These are phyloP conservation scores for Pteropus alecto DNA, from an alignment of 2,113 vertebrate genomes.

Conservation along the genomic window DNA sequence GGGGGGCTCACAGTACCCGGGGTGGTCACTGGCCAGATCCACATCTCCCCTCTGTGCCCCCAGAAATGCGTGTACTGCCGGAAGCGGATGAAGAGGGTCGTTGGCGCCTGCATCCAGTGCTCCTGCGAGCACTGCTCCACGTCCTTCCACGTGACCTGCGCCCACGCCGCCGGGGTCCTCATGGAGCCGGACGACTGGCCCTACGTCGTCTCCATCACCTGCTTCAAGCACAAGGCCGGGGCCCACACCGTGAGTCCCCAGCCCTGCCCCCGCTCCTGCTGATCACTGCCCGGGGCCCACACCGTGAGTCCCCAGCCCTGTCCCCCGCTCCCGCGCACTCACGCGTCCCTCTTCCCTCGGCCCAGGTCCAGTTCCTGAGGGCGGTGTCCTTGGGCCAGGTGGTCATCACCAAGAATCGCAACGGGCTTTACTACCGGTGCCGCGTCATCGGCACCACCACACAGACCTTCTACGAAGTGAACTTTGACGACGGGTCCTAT, in stretches of 20 bases:
- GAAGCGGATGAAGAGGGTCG: constrained; percentile 84
- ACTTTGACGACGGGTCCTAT: constrained; percentile 97
- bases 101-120: constrained; percentile 95
- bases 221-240: constrained; percentile 90
- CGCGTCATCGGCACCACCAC: constrained; percentile 90
- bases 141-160: constrained; percentile 97
- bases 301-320: constrained; percentile 75
- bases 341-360: accelerated
- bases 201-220: constrained; percentile 95
- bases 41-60: neutral
- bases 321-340: accelerated
- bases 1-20: neutral
- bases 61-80: constrained; percentile 97
- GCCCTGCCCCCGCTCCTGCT: neutral
- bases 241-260: constrained; percentile 79
- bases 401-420: constrained; percentile 92
- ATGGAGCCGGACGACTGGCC: constrained; percentile 98
- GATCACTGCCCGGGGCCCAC: accelerated
- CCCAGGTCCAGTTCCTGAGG: constrained; percentile 72
- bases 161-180: constrained; percentile 91
- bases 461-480: constrained; percentile 95
- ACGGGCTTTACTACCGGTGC: constrained; percentile 93
- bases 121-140: constrained; percentile 94
- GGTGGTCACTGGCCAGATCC: accelerated
- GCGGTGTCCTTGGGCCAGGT: constrained; percentile 89